A percentile compares a stretch with the other conserved stretches of the same genome.
These are phyloP conservation scores for Parnassius orleans DNA, from an alignment of 2,888 invertebrate species.

Conservation along the genomic window DNA sequence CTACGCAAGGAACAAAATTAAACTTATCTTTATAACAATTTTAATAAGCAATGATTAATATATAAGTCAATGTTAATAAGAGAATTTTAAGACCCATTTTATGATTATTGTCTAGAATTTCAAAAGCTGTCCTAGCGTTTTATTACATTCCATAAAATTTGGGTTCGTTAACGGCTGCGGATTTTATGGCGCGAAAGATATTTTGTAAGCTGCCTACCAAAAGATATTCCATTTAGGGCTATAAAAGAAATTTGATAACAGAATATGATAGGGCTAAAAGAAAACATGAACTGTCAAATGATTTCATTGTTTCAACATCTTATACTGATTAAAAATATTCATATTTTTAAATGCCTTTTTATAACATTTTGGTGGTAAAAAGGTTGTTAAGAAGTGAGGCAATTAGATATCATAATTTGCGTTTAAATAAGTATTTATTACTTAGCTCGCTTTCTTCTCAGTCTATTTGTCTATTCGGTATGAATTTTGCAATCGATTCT, in stretches of 20 bases:
- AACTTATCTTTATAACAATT: conserved; percentile 7
- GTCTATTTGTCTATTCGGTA: too few relatives aligned
- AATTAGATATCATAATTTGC: too few relatives aligned
- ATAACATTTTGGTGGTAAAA: too few relatives aligned
- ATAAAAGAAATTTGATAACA: conserved; percentile 19
- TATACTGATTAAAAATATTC: too few relatives aligned
- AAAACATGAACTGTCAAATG: too few relatives aligned
- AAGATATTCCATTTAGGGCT: conserved; percentile 13
- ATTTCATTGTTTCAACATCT: too few relatives aligned
- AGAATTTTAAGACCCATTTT: conserved; percentile 19
- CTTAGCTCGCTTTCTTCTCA: too few relatives aligned
- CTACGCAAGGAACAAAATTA: background rate
- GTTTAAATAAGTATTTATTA: too few relatives aligned
- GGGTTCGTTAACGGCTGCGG: conserved; percentile 17
- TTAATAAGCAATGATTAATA: too few relatives aligned
- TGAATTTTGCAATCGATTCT: too few relatives aligned
- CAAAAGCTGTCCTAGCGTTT: conserved; percentile 21
- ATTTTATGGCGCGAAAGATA: conserved; percentile 12
- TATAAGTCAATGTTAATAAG: conserved; percentile 13
- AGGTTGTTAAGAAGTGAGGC: too few relatives aligned
- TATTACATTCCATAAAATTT: conserved; percentile 25
- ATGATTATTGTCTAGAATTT: conserved; percentile 22
- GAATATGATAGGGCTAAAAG: too few relatives aligned
- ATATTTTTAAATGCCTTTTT: background rate
- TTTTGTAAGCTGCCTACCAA: conserved; percentile 17